Conservation (phyloP, 2,797 vertebrate species). For the Cossypha niveicapilla region DNA sequence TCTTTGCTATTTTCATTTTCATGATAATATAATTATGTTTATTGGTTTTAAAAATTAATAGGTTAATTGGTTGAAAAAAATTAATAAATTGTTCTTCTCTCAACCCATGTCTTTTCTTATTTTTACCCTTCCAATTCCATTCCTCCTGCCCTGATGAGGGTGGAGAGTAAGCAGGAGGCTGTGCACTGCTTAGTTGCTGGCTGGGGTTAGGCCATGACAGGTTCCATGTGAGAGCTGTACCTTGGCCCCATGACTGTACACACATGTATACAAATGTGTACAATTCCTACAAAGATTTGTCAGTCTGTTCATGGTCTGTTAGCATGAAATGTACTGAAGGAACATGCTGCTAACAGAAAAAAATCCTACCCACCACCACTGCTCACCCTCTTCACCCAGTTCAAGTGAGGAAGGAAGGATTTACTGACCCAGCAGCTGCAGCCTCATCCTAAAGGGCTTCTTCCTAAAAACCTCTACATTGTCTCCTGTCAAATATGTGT, state of each 20-base stretch:
- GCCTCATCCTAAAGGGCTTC: background rate
- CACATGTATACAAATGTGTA: too few relatives aligned
- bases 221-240: background rate
- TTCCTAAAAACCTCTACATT: background rate
- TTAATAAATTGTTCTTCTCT: background rate
- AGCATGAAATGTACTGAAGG: background rate
- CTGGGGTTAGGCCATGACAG: background rate
- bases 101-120: background rate
- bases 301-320: background rate
- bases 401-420: background rate
- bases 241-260: background rate
- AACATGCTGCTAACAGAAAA: background rate
- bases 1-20: background rate
- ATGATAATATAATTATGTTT: background rate
- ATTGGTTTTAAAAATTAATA: background rate
- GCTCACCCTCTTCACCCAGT: background rate
- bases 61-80: background rate
- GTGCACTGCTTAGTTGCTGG: background rate
- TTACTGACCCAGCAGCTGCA: background rate
- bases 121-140: background rate
- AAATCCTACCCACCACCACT: background rate
- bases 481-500: background rate
- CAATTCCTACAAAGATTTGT: background rate
- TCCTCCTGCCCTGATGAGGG: background rate
- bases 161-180: background rate